Conservation (phyloP, 2,797 vertebrate genomes). For the Takifugu rubripes region DNA sequence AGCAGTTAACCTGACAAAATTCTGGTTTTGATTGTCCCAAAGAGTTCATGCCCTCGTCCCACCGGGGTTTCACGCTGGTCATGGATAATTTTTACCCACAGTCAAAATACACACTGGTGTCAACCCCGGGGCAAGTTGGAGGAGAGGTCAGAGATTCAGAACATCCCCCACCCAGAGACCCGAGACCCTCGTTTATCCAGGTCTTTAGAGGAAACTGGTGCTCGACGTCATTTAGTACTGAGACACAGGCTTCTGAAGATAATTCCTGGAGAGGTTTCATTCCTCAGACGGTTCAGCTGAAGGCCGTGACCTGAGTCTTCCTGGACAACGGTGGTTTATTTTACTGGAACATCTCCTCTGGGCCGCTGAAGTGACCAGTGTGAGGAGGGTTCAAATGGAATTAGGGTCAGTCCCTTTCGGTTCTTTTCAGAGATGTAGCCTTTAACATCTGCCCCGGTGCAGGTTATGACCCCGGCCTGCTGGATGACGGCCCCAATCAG, state of each 20-base stretch:
- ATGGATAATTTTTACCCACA: slow-evolving; percentile 20
- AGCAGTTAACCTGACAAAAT: background rate
- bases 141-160: slow-evolving; percentile 15
- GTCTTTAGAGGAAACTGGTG: too few relatives aligned
- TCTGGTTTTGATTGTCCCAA: slow-evolving; percentile 5
- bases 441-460: slow-evolving; percentile 30
- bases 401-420: background rate
- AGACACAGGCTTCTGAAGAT: too few relatives aligned
- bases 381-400: too few relatives aligned
- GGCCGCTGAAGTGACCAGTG: background rate
- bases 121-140: slow-evolving; percentile 22
- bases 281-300: too few relatives aligned
- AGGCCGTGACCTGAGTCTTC: background rate
- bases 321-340: background rate
- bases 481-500: slow-evolving; percentile 29
- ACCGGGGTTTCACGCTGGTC: slow-evolving; percentile 10
- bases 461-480: slow-evolving; percentile 23
- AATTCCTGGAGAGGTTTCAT: background rate
- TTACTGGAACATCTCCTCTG: background rate
- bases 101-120: slow-evolving; percentile 29
- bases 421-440: slow-evolving; percentile 15
- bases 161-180: background rate
- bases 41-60: slow-evolving; percentile 19
- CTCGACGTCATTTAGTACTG: too few relatives aligned
- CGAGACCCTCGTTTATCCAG: background rate